A percentile compares a stretch with the other conserved stretches of the same genome.
Conservation (phyloP, 2,113 vertebrate species). For the Saccopteryx leptura region DNA sequence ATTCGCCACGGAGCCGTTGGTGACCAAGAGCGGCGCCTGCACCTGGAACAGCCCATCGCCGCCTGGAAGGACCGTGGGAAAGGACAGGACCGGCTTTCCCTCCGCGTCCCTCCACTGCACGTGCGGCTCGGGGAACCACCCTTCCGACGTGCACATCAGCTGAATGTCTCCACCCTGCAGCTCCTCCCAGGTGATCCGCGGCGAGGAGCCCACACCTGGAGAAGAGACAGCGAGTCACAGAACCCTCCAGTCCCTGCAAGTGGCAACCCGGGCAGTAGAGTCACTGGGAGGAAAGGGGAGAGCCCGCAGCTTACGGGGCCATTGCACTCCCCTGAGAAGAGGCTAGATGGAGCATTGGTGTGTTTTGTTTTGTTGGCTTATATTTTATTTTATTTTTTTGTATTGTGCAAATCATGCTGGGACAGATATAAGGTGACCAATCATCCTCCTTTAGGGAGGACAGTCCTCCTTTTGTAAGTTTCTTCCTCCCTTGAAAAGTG, state of each 20-base stretch:
- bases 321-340: background rate
- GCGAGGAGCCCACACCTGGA: conserved; percentile 66
- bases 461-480: too few species aligned
- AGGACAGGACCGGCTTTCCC: background rate
- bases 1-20: background rate
- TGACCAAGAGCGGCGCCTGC: conserved; percentile 44
- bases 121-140: conserved; percentile 73
- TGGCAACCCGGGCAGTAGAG: background rate
- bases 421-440: background rate
- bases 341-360: background rate
- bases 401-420: background rate
- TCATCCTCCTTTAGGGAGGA: too few species aligned
- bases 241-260: background rate
- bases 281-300: background rate
- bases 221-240: background rate
- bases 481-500: too few species aligned
- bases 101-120: conserved; percentile 57
- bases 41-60: conserved; percentile 58
- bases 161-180: background rate
- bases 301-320: background rate
- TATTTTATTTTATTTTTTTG: conserved; percentile 11
- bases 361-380: background rate
- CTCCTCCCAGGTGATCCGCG: background rate
- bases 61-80: conserved; percentile 43
- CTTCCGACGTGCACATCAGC: conserved; percentile 49